Conservation (phyloP, 2,797 vertebrate species). For the Leptodactylus fallax region DNA sequence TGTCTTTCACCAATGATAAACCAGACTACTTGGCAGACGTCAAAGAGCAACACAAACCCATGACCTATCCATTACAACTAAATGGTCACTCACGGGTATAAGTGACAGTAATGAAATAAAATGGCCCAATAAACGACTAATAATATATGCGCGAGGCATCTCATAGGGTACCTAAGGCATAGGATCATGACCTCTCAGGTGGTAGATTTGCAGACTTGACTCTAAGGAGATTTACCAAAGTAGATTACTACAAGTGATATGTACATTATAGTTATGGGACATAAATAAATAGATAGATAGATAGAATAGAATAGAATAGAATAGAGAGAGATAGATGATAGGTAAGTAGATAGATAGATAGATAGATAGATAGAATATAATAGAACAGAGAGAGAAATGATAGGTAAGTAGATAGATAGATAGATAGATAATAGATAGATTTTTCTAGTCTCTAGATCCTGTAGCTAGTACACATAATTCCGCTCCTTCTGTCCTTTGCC, state of each 20-base stretch:
- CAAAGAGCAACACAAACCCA: neutral
- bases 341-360: neutral
- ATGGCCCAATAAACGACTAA: neutral
- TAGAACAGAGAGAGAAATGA: neutral
- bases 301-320: too few relatives aligned
- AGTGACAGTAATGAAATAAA: conserved; percentile 46
- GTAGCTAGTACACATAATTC: conserved; percentile 40
- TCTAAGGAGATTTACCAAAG: neutral
- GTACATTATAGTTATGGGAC: neutral
- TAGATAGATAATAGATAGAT: neutral
- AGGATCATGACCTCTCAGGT: conserved; percentile 18
- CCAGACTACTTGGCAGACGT: neutral
- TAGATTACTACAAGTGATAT: neutral
- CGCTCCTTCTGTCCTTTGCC: conserved; percentile 59
- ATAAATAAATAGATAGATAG: neutral
- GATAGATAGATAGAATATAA: conserved; percentile 5
- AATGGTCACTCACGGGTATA: neutral
- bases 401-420: neutral
- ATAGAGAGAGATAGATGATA: neutral
- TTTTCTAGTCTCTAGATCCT: neutral
- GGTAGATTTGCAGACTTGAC: neutral
- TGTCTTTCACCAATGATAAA: too few relatives aligned
- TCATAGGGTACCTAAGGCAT: neutral
- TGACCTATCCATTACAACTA: neutral
- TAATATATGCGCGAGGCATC: neutral